phyloP scores from a whole-genome alignment of 2,113 vertebrate genomes.

The Vulpes lagopus region DNA sequence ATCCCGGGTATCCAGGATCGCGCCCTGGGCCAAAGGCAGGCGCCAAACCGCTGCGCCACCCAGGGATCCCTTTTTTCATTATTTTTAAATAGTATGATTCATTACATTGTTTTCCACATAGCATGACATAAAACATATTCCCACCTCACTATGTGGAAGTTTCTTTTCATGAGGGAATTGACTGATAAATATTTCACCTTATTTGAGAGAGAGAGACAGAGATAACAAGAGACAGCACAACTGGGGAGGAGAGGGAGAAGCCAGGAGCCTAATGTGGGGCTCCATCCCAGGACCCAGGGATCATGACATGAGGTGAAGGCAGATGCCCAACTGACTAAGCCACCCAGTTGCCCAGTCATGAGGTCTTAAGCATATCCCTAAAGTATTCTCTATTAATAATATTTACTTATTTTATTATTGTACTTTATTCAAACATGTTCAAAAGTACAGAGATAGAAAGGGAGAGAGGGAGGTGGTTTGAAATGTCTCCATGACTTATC shows the following conservation, averaged over 20 bases:
- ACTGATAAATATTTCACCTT: neutral
- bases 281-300: no score
- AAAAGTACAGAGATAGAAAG: neutral
- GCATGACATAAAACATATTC: neutral
- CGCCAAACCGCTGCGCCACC: no score
- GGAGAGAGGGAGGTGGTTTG: neutral
- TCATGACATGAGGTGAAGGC: no score
- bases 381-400: neutral
- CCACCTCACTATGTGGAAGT: neutral
- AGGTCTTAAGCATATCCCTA: neutral
- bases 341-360: no score
- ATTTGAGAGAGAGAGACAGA: neutral
- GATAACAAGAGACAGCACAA: no score
- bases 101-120: neutral
- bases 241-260: no score
- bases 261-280: no score
- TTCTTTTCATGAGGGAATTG: neutral
- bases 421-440: neutral
- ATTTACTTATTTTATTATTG: neutral
- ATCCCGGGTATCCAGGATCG: no score
- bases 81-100: neutral
- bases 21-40: no score
- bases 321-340: no score
- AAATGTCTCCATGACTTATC: neutral
- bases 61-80: neutral